Evolutionary conservation across 2,113 vertebrate species (phyloP).

Genomic region (Entelurus aequoreus): DNA sequence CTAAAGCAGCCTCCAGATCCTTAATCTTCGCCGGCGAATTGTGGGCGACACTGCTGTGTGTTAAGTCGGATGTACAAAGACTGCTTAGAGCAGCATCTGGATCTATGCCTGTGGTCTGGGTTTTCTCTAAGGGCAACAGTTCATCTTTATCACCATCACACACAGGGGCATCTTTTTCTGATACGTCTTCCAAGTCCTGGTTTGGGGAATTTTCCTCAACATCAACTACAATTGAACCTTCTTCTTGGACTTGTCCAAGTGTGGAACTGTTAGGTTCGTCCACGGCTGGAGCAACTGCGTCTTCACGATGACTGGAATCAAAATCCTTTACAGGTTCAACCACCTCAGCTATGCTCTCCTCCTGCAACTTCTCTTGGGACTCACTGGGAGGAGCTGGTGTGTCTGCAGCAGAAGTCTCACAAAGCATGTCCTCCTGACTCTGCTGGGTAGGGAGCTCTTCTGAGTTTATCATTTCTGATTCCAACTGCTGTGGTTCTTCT

Average conservation of each 20-base stretch:
- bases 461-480: slow-evolving; percentile 29
- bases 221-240: neutral
- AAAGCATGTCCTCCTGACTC: neutral
- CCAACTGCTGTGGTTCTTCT: slow-evolving; percentile 22
- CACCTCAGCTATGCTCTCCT: neutral
- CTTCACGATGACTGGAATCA: slow-evolving; percentile 1
- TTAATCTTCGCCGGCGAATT: slow-evolving; percentile 78
- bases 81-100: neutral
- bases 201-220: slow-evolving; percentile 10
- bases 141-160: slow-evolving; percentile 2
- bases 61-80: slow-evolving; percentile 15
- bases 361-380: slow-evolving; percentile 4
- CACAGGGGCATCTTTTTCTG: neutral
- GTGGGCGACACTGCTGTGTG: slow-evolving; percentile 2
- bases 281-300: neutral
- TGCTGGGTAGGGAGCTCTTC: neutral
- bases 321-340: neutral
- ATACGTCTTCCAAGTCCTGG: neutral
- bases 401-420: slow-evolving; percentile 5
- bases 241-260: neutral
- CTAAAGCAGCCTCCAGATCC: slow-evolving; percentile 37
- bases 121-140: slow-evolving; percentile 11
- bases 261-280: neutral
- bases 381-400: neutral
- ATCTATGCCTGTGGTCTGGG: slow-evolving; percentile 9